Conservation (phyloP, 2,888 invertebrate genomes). For the Leptopilina drosophilae region DNA sequence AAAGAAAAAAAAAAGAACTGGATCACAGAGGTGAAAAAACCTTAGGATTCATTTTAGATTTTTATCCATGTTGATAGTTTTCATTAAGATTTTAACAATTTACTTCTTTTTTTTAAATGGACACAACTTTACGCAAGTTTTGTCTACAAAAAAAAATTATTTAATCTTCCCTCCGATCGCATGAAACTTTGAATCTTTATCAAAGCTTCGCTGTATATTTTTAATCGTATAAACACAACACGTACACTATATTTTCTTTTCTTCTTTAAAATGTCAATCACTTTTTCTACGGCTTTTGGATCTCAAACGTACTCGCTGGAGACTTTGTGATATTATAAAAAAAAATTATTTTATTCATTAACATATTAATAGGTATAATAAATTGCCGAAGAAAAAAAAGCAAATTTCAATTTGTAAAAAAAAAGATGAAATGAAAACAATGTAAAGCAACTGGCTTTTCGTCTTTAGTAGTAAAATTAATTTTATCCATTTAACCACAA, state of each 20-base stretch:
- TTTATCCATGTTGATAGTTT: constrained; percentile 65
- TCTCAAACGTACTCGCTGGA: constrained; percentile 13
- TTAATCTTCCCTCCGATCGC: constrained; percentile 4
- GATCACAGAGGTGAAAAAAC: constrained; percentile 46
- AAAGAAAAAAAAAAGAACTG: constrained; percentile 12
- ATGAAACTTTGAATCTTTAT: background rate
- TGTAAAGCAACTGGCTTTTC: too few species aligned
- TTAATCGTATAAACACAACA: background rate
- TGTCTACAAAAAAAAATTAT: constrained; percentile 2
- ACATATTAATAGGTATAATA: background rate
- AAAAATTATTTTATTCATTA: constrained; percentile 8
- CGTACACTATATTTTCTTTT: background rate
- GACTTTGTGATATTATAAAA: constrained; percentile 29
- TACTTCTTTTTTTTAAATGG: constrained; percentile 52
- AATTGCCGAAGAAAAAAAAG: too few species aligned
- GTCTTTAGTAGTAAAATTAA: too few species aligned
- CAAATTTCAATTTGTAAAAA: too few species aligned
- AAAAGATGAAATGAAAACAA: background rate
- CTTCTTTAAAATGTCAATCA: constrained; percentile 26
- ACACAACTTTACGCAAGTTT: constrained; percentile 26
- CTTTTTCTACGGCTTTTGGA: constrained; percentile 9
- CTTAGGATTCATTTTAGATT: constrained; percentile 61
- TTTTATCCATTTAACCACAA: too few species aligned
- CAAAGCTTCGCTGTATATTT: constrained; percentile 24
- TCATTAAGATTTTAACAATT: constrained; percentile 61